These are phyloP conservation scores for Semnornis frantzii DNA, from an alignment of 2,113 vertebrate genomes.

Conservation along the genomic window DNA sequence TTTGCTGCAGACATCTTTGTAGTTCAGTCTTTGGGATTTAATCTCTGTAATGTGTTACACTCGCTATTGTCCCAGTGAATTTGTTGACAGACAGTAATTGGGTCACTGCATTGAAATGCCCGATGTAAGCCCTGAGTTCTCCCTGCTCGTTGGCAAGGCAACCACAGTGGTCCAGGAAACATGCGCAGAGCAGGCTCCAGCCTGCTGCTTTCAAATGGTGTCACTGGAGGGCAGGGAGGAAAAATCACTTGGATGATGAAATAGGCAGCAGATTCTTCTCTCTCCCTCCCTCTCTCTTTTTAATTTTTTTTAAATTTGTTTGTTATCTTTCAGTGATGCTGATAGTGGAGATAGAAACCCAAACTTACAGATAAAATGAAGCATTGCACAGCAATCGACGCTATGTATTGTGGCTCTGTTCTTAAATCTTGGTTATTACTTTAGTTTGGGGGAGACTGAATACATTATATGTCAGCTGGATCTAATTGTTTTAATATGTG, in stretches of 20 bases:
- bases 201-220: slow-evolving; percentile 65
- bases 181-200: slow-evolving; percentile 79
- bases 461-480: background rate
- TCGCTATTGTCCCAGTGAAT: slow-evolving; percentile 88
- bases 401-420: background rate
- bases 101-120: slow-evolving; percentile 92
- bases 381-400: no score
- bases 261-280: background rate
- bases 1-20: slow-evolving; percentile 43
- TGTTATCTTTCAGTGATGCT: background rate
- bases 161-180: slow-evolving; percentile 92
- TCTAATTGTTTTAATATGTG: background rate
- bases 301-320: background rate
- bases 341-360: background rate
- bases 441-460: background rate
- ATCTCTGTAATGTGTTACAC: slow-evolving; percentile 79
- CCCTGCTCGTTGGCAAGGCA: slow-evolving; percentile 89
- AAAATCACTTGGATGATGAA: background rate
- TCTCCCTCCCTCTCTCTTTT: no score
- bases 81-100: slow-evolving; percentile 96
- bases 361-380: background rate
- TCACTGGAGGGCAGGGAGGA: slow-evolving; percentile 50
- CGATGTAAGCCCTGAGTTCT: slow-evolving; percentile 81
- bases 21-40: slow-evolving; percentile 59
- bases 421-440: background rate